phyloP scores from a whole-genome alignment of 2,888 invertebrate genomes.

The Ormyrus nitidulus region DNA sequence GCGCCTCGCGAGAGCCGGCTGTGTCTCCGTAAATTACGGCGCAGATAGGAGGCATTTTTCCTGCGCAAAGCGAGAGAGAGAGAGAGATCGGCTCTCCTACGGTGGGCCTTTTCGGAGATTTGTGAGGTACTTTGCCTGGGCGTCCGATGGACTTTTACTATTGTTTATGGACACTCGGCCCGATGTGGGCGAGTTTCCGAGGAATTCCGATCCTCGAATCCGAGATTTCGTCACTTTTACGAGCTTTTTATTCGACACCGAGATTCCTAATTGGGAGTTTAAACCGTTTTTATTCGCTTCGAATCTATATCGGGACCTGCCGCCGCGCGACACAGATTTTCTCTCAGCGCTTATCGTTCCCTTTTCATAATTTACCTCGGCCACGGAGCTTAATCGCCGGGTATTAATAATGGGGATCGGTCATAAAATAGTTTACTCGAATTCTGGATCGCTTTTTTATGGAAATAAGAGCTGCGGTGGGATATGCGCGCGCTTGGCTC shows the following conservation, averaged over 20 bases:
- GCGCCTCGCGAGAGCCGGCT: too few species aligned
- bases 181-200: slow-evolving; percentile 25
- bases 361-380: slow-evolving; percentile 29
- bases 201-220: background rate
- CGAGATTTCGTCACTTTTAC: slow-evolving; percentile 45
- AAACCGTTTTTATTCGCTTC: slow-evolving; percentile 1
- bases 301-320: slow-evolving; percentile 2
- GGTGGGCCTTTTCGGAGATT: slow-evolving; percentile 46
- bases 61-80: background rate
- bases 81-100: background rate
- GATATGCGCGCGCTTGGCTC: background rate
- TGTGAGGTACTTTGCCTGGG: slow-evolving; percentile 39
- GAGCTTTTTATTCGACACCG: slow-evolving; percentile 38
- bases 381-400: background rate
- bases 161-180: slow-evolving; percentile 36
- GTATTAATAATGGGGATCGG: slow-evolving; percentile 24
- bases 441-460: background rate
- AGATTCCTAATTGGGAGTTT: slow-evolving; percentile 20
- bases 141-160: slow-evolving; percentile 45
- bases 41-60: slow-evolving; percentile 44
- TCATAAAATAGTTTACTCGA: slow-evolving; percentile 15
- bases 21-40: background rate
- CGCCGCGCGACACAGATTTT: slow-evolving; percentile 28
- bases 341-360: slow-evolving; percentile 39
- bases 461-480: background rate